Percentiles rank a stretch among this genome's conserved stretches.
Evolutionary conservation across 2,888 invertebrate species (phyloP).

Genomic region (Andrena hattorfiana): DNA sequence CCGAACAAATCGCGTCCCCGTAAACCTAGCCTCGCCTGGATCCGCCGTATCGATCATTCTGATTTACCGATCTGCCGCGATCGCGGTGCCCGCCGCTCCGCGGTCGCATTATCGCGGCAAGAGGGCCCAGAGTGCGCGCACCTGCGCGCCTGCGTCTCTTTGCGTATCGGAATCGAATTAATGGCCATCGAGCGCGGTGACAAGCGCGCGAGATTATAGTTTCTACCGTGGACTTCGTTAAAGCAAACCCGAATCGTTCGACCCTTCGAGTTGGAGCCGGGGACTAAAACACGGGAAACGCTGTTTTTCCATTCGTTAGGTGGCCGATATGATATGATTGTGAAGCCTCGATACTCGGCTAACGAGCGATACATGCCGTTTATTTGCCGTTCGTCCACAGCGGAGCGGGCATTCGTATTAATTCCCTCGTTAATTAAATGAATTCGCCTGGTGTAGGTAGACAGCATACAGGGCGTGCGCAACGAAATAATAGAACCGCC

Average conservation of each 20-base stretch:
- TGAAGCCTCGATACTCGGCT: constrained; percentile 55
- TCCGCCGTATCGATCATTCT: constrained; percentile 70
- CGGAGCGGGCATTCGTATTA: constrained; percentile 58
- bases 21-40: constrained; percentile 69
- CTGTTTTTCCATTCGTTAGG: constrained; percentile 71
- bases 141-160: constrained; percentile 54
- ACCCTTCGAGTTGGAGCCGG: neutral
- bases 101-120: constrained; percentile 56
- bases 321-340: constrained; percentile 60
- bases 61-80: constrained; percentile 66
- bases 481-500: constrained; percentile 46
- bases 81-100: constrained; percentile 29
- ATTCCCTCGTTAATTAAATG: constrained; percentile 68
- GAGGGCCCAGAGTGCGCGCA: constrained; percentile 4
- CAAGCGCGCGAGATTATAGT: constrained; percentile 60
- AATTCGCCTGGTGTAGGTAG: constrained; percentile 40
- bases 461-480: neutral
- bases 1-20: constrained; percentile 72
- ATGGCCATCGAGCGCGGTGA: constrained; percentile 43
- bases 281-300: constrained; percentile 46
- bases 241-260: constrained; percentile 37
- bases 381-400: constrained; percentile 56
- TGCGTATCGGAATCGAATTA: constrained; percentile 63
- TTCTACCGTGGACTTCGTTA: constrained; percentile 57
- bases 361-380: constrained; percentile 66